Percentiles rank a stretch among this genome's conserved stretches.
Evolutionary conservation across 1,140 invertebrate genomes (phyloP).

Genomic region (Drosophila malerkotliana): DNA sequence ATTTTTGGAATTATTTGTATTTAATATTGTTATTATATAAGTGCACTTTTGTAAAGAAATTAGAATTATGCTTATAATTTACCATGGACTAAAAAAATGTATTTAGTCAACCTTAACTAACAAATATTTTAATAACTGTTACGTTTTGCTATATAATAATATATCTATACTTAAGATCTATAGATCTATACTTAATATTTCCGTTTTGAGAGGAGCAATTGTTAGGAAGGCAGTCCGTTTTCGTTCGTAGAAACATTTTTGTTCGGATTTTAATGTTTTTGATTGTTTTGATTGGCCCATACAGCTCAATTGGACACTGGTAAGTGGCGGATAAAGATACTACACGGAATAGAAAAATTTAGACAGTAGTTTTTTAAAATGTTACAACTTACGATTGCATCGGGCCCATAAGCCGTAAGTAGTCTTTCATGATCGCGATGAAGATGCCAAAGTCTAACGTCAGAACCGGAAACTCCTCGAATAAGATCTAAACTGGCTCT

Average conservation of each 20-base stretch:
- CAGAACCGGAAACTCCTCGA: constrained; percentile 8
- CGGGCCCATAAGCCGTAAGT: not conserved
- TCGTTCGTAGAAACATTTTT: constrained; percentile 89
- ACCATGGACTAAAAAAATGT: not conserved
- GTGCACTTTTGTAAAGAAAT: too few relatives aligned
- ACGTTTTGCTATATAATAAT: constrained; percentile 86
- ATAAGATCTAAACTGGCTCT: not conserved
- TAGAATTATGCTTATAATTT: not conserved
- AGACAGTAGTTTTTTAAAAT: not conserved
- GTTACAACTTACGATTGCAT: not conserved
- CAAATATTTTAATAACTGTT: too few relatives aligned
- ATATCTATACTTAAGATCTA: too few relatives aligned
- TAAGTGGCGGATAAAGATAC: not conserved
- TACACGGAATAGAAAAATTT: not conserved
- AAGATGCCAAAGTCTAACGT: constrained; percentile 19
- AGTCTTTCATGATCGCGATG: not conserved
- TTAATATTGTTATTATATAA: too few relatives aligned
- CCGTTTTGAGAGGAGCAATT: constrained; percentile 95
- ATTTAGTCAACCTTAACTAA: not conserved
- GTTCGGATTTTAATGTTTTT: not conserved
- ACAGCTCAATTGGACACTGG: not conserved
- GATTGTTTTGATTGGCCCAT: not conserved
- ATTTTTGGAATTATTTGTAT: not conserved
- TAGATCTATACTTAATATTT: constrained; percentile 93
- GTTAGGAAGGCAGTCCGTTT: constrained; percentile 90